A percentile compares a stretch with the other conserved stretches of the same genome.
Evolutionary conservation across 2,113 vertebrate species (phyloP).

Genomic region (Anhinga rufa): DNA sequence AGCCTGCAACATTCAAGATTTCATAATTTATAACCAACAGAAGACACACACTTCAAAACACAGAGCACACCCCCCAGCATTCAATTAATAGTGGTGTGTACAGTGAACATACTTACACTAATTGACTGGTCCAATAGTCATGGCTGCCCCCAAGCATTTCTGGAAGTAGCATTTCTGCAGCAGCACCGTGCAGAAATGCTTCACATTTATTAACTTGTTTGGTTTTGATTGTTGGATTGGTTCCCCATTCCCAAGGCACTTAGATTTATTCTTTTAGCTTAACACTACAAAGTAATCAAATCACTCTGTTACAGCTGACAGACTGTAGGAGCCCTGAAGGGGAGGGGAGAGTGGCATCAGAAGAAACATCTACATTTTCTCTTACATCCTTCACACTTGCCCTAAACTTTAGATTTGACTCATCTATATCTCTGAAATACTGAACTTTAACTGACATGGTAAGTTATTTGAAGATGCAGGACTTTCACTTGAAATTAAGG

Average conservation of each 20-base stretch:
- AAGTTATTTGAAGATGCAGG: slow-evolving; percentile 21
- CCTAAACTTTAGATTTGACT: slow-evolving; percentile 8
- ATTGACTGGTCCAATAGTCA: neutral
- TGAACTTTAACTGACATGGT: slow-evolving; percentile 39
- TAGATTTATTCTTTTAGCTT: slow-evolving; percentile 64
- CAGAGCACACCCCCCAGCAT: neutral
- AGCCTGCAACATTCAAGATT: neutral
- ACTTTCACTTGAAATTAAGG: slow-evolving; percentile 57
- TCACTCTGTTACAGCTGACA: slow-evolving; percentile 56
- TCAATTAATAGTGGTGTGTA: neutral
- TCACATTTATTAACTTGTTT: slow-evolving; percentile 58
- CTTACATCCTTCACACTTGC: neutral
- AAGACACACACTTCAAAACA: neutral
- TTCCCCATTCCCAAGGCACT: slow-evolving; percentile 43
- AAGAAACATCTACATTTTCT: slow-evolving; percentile 9
- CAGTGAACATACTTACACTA: neutral
- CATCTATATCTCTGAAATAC: neutral
- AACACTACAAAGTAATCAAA: slow-evolving; percentile 65
- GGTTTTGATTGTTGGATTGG: slow-evolving; percentile 48
- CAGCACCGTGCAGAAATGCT: neutral
- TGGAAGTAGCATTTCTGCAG: slow-evolving; percentile 1
- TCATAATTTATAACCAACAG: neutral
- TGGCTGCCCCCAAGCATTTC: neutral
- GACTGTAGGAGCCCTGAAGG: slow-evolving; percentile 44
- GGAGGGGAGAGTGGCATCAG: neutral